A percentile compares a stretch with the other conserved stretches of the same genome.
These are phyloP conservation scores for Phalera bucephala DNA, from an alignment of 2,888 invertebrate species.

Conservation along the genomic window DNA sequence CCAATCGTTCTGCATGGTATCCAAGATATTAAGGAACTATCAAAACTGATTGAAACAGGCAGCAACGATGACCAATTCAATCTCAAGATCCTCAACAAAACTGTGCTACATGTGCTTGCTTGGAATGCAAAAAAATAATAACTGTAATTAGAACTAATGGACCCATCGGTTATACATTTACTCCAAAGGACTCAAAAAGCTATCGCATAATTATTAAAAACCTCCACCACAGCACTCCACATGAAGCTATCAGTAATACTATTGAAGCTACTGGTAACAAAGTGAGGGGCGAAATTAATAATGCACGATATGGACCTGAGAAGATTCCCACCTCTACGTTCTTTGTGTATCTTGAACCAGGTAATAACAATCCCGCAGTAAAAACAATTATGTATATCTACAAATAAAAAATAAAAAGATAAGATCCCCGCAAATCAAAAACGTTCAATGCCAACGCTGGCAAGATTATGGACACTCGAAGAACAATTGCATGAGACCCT, in stretches of 20 bases:
- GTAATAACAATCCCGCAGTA: slow-evolving; percentile 1
- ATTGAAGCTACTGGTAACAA: neutral
- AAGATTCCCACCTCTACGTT: slow-evolving; percentile 26
- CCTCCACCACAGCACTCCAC: slow-evolving; percentile 23
- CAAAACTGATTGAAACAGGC: slow-evolving; percentile 8
- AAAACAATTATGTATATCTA: neutral
- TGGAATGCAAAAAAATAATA: no score
- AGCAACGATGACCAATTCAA: slow-evolving; percentile 1
- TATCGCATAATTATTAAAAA: slow-evolving; percentile 27
- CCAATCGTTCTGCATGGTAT: no score
- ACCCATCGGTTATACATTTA: slow-evolving; percentile 28
- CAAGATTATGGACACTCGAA: slow-evolving; percentile 16
- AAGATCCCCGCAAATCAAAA: slow-evolving; percentile 7
- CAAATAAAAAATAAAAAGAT: slow-evolving; percentile 3
- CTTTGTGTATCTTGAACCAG: slow-evolving; percentile 19
- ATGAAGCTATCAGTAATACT: slow-evolving; percentile 6
- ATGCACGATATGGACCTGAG: slow-evolving; percentile 2
- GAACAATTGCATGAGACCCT: slow-evolving; percentile 25
- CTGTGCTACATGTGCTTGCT: no score
- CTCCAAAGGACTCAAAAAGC: slow-evolving; percentile 15
- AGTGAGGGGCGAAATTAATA: neutral
- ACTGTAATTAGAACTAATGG: no score
- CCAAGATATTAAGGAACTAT: slow-evolving; percentile 12
- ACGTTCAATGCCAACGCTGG: slow-evolving; percentile 9
- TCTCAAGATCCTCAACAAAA: no score